Conservation (phyloP, 2,113 vertebrate species). For the Bungarus multicinctus region DNA sequence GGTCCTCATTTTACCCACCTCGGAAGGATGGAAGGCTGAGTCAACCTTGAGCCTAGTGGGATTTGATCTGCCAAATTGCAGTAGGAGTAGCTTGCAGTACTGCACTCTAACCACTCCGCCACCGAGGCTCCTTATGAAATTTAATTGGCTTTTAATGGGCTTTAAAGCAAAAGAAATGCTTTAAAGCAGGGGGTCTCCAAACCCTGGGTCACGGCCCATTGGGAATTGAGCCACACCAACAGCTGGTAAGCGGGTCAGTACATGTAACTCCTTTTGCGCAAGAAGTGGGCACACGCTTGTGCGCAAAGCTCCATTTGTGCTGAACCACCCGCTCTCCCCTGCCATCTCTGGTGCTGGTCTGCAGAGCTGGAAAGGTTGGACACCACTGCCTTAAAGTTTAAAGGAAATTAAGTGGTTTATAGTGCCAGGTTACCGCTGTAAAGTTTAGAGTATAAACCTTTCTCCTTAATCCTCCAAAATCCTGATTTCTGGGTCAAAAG, state of each 20-base stretch:
- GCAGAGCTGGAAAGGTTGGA: background rate
- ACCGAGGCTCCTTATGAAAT: background rate
- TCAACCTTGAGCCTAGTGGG: too few species aligned
- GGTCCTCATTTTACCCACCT: too few species aligned
- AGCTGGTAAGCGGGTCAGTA: background rate
- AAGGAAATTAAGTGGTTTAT: background rate
- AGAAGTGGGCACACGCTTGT: background rate
- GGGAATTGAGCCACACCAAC: background rate
- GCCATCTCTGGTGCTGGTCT: background rate
- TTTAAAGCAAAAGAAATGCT: background rate
- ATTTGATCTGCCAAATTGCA: too few species aligned
- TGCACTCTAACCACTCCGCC: too few species aligned
- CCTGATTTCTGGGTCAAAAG: background rate
- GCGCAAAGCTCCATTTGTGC: background rate
- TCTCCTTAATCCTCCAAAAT: background rate
- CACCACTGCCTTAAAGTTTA: background rate
- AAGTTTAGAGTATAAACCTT: background rate
- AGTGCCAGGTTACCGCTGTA: background rate
- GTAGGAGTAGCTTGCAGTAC: too few species aligned
- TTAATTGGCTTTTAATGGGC: background rate
- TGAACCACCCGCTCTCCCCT: background rate
- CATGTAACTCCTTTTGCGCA: background rate
- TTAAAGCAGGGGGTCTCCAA: background rate
- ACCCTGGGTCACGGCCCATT: background rate
- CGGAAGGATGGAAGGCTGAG: too few species aligned